Evolutionary conservation across 37 sponge, comb jelly and placozoan species (phyloP).

Genomic region (Axinella damicornis): DNA sequence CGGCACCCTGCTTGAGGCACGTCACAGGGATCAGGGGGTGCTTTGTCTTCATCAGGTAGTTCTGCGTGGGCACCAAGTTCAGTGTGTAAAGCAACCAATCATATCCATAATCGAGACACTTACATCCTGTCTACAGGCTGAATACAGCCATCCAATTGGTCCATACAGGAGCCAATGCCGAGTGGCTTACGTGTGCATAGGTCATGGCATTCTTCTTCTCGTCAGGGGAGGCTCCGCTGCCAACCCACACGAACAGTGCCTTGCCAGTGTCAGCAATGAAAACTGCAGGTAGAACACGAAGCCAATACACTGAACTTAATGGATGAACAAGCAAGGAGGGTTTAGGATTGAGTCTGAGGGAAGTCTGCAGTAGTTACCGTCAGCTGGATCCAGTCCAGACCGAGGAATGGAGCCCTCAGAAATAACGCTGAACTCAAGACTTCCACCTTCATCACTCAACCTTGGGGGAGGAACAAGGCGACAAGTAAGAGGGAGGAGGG

Average conservation of each 20-base stretch:
- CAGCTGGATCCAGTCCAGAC: conserved; percentile 60
- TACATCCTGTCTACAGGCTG: too few relatives aligned
- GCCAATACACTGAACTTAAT: background rate
- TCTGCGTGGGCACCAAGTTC: conserved; percentile 63
- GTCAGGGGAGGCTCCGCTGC: conserved; percentile 62
- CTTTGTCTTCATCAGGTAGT: conserved; percentile 86
- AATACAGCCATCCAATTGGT: too few relatives aligned
- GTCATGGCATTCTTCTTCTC: conserved; percentile 84
- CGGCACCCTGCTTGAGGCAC: conserved; percentile 68
- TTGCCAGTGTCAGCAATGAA: conserved; percentile 81
- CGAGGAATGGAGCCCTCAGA: conserved; percentile 46
- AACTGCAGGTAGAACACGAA: conserved; percentile 2
- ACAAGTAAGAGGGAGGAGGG: background rate
- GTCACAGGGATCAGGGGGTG: conserved; percentile 94
- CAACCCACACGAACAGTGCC: conserved; percentile 73
- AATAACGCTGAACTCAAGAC: conserved; percentile 54
- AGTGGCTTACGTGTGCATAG: conserved; percentile 79
- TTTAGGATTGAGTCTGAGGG: too few relatives aligned
- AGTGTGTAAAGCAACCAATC: too few relatives aligned
- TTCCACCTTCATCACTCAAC: conserved; percentile 85
- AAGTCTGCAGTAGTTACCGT: conserved; percentile 50
- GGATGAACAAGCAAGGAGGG: too few relatives aligned
- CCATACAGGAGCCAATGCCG: too few relatives aligned
- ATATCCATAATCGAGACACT: too few relatives aligned
- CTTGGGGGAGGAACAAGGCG: conserved; percentile 30